Percentiles rank a stretch among this genome's conserved stretches.
phyloP scores from a whole-genome alignment of 2,113 vertebrate genomes.

The Platysternon megacephalum region DNA sequence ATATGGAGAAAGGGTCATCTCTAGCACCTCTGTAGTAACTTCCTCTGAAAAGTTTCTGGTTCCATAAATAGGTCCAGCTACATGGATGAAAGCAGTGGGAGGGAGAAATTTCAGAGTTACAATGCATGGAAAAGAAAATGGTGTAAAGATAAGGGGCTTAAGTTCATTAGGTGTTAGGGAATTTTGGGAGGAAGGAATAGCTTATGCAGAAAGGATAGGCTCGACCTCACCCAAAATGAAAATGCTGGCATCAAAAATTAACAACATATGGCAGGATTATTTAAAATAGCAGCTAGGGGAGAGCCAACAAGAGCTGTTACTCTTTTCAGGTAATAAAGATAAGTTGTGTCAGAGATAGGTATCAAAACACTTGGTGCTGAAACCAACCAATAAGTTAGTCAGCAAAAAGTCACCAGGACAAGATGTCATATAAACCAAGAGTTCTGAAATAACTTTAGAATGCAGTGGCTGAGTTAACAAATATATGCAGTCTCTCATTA shows the following conservation, averaged over 20 bases:
- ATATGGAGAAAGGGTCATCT: neutral
- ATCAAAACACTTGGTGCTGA: neutral
- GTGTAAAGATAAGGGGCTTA: neutral
- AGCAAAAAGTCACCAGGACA: neutral
- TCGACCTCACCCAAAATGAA: neutral
- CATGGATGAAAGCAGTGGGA: neutral
- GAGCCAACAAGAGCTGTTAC: neutral
- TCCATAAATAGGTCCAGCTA: neutral
- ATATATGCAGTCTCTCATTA: neutral
- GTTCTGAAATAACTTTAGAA: neutral
- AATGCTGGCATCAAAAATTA: neutral
- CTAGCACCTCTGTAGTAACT: neutral
- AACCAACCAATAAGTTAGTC: neutral
- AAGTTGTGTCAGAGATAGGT: neutral
- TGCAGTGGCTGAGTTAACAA: neutral
- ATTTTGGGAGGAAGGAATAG: neutral
- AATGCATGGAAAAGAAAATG: neutral
- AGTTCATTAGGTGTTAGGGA: rapidly evolving
- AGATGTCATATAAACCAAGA: neutral
- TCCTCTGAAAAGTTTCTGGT: neutral
- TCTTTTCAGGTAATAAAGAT: neutral
- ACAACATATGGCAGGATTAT: neutral
- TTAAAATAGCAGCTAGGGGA: neutral
- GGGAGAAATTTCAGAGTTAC: neutral
- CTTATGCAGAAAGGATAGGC: neutral